These are phyloP conservation scores for Bos taurus DNA, from an alignment of 2,113 vertebrate species.

Conservation along the genomic window DNA sequence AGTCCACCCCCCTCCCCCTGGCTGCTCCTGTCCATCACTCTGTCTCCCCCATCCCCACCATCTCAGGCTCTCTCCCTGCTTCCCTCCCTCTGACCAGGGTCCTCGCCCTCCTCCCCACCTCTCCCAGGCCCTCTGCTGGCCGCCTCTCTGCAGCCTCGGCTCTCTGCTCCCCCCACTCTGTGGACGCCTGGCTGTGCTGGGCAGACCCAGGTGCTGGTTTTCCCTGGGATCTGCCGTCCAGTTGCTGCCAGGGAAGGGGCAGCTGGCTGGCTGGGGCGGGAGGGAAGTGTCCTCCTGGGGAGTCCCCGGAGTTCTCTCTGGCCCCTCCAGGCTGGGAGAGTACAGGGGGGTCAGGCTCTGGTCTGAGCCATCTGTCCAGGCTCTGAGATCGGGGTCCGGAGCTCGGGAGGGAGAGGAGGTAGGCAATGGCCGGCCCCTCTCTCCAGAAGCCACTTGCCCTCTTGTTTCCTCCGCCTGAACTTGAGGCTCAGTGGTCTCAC, in stretches of 20 bases:
- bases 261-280: slow-evolving; percentile 51
- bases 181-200: slow-evolving; percentile 16
- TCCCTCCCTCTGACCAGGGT: background rate
- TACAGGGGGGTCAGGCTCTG: slow-evolving; percentile 36
- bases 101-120: background rate
- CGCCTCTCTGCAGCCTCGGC: background rate
- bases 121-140: slow-evolving; percentile 36
- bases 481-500: background rate
- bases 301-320: background rate
- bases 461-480: background rate
- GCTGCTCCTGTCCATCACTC: background rate
- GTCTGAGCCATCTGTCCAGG: slow-evolving; percentile 64
- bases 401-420: background rate
- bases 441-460: background rate
- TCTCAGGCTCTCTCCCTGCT: background rate
- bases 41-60: background rate
- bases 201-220: slow-evolving; percentile 32
- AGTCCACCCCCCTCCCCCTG: background rate
- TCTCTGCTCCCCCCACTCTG: background rate
- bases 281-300: slow-evolving; percentile 53
- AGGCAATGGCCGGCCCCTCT: rapidly evolving
- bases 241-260: slow-evolving; percentile 62
- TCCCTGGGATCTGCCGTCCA: slow-evolving; percentile 48
- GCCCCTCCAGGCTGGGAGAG: slow-evolving; percentile 37
- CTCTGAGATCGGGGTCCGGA: slow-evolving; percentile 35